Conservation (phyloP, 1,140 invertebrate species). For the Stegodyphus mimosarum region DNA sequence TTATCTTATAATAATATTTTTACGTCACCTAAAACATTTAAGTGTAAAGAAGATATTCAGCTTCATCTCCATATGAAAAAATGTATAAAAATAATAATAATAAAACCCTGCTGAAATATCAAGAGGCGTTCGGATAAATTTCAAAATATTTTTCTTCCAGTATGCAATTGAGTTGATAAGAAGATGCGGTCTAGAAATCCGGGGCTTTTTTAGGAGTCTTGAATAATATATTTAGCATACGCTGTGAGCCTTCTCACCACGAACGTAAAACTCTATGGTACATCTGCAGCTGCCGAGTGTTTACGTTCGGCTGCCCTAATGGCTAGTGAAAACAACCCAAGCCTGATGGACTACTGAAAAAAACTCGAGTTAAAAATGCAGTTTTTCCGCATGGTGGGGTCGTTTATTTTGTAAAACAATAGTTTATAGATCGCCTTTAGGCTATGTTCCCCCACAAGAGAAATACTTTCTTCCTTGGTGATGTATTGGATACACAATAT, state of each 20-base stretch:
- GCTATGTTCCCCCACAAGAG: no score
- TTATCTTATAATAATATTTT: conserved; percentile 27
- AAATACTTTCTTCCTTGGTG: no score
- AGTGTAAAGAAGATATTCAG: background rate
- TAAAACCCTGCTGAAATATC: background rate
- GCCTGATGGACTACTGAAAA: background rate
- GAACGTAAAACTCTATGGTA: conserved; percentile 2
- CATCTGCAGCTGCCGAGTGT: conserved; percentile 19
- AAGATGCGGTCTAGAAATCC: background rate
- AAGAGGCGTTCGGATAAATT: background rate
- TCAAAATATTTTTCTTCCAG: conserved; percentile 39
- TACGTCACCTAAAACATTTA: conserved; percentile 6
- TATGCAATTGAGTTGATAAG: conserved; percentile 30
- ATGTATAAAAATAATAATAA: no score
- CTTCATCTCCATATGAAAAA: background rate
- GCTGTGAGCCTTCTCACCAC: background rate
- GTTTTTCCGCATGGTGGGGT: no score
- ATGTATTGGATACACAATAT: no score
- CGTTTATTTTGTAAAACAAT: no score
- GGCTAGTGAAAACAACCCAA: conserved; percentile 37
- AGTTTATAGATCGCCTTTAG: no score
- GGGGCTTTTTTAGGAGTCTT: conserved; percentile 12
- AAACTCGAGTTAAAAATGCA: no score
- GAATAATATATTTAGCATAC: conserved; percentile 54
- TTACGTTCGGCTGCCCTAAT: conserved; percentile 35